Base-by-base conservation (phyloP, 1,140 invertebrate genomes). In the Hylaeus anthracinus region DNA sequence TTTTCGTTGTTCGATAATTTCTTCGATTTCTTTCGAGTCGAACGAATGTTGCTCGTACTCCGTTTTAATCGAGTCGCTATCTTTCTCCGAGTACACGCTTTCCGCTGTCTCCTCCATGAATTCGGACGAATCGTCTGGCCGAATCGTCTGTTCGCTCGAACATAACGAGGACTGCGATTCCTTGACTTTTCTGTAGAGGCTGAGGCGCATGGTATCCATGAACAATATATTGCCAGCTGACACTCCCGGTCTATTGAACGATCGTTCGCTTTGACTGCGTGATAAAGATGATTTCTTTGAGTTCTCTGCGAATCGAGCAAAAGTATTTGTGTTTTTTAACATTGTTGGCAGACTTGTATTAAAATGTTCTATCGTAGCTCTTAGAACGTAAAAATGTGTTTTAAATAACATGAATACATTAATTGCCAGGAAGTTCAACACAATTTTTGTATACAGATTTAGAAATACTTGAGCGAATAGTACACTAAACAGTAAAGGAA, bases 121-220 rank as follows among this genome's bases (percentile, higher is more conserved):
- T 15, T 79, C 53, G 15, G 45, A 3, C 2, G 77, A 55, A 2
- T 48, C 41, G 14, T 14, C 37, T 2, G 14, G 60, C 26, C 26
- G 37, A 5, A 14, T 41, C 5, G 70, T 14, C 26, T 56, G 61
- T 1, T 80, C 61, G 64, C n/a, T 67, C 6, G 66, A 26, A 10
- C 14, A 61, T 71, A 66, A 58, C n/a, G 55, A 37, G 1, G 82
- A 51, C 3, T 73, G 39, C 2, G 76, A 12, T 12, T 87, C 84
- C 48, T 88, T 92, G 0, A 65, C 91, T 86, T 94, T 95, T 82
- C 93, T 93, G 88, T 95, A 95, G n/a, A 95, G 93, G 84, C 96
- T 95, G 79, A 97, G 93, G 37, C 97, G 95, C 96, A 97, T 97
- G 26, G 96, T 97, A 89, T 97, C 95, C 93, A 95, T 93, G 92